Evolutionary conservation across 2,888 invertebrate genomes (phyloP).

Genomic region (Caenorhabditis wallacei): DNA sequence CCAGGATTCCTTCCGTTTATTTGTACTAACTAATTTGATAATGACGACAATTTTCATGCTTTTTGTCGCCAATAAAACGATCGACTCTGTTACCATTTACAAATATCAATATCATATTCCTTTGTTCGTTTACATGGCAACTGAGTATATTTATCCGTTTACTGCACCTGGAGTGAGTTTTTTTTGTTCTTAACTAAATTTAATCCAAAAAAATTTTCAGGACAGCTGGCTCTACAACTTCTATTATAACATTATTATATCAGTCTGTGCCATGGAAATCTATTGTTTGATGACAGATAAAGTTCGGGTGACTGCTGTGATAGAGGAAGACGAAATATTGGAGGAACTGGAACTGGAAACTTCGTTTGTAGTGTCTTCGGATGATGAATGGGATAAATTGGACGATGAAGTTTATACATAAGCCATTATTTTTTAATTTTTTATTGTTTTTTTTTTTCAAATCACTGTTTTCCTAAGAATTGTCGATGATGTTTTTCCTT

Average conservation of each 20-base stretch:
- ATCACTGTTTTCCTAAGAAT: no score
- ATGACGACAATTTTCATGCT: not conserved
- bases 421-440: no score
- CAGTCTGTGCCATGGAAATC: not conserved
- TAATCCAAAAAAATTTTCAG: constrained; percentile 3
- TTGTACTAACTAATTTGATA: not conserved
- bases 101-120: not conserved
- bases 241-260: not conserved
- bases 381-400: no score
- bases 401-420: no score
- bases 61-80: not conserved
- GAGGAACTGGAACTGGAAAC: no score
- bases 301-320: not conserved
- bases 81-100: not conserved
- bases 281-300: not conserved
- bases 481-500: no score
- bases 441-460: no score
- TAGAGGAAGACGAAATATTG: not conserved
- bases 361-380: not conserved
- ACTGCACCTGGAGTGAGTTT: constrained; percentile 3
- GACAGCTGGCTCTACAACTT: constrained; percentile 19
- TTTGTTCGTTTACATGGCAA: not conserved
- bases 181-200: not conserved
- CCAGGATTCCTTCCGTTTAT: not conserved
- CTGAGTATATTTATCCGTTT: not conserved